Evolutionary conservation across 1,140 invertebrate species (phyloP).

Genomic region (Drusus annulatus): DNA sequence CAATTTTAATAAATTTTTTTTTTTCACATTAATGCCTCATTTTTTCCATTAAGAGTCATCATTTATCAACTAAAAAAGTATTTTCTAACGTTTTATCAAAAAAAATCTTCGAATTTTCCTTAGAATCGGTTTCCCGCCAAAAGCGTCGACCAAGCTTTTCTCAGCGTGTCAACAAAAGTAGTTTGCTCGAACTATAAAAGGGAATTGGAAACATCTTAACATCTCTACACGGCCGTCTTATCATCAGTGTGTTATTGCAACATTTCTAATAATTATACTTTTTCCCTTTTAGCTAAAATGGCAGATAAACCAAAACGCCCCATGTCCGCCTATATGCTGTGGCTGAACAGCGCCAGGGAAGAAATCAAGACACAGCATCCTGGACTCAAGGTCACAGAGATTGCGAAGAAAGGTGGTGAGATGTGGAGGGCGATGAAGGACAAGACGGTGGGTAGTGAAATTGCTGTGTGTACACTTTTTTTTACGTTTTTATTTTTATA

Average conservation of each 20-base stretch:
- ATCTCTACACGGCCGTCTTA: neutral
- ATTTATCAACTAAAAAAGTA: conserved; percentile 18
- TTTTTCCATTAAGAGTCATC: conserved; percentile 11
- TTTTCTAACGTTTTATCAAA: conserved; percentile 24
- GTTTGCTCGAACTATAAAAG: conserved; percentile 39
- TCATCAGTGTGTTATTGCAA: neutral
- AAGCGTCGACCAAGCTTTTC: conserved; percentile 50
- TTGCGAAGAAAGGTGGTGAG: conserved; percentile 90
- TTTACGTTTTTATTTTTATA: neutral
- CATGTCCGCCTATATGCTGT: conserved; percentile 89
- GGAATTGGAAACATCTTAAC: neutral
- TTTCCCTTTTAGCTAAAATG: conserved; percentile 76
- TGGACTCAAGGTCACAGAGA: conserved; percentile 85
- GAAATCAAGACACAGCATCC: conserved; percentile 86
- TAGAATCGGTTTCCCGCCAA: conserved; percentile 58
- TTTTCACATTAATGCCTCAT: conserved; percentile 37
- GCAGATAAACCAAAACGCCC: conserved; percentile 89
- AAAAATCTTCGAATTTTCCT: conserved; percentile 7
- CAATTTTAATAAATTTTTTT: conserved; percentile 48
- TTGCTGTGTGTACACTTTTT: conserved; percentile 5
- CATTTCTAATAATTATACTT: conserved; percentile 30
- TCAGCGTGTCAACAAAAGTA: conserved; percentile 45
- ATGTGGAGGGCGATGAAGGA: conserved; percentile 87
- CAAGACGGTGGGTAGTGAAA: conserved; percentile 78
- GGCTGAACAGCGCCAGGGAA: conserved; percentile 88